Conservation (phyloP, 2,797 vertebrate genomes). For the Poeciliopsis gracilis region DNA sequence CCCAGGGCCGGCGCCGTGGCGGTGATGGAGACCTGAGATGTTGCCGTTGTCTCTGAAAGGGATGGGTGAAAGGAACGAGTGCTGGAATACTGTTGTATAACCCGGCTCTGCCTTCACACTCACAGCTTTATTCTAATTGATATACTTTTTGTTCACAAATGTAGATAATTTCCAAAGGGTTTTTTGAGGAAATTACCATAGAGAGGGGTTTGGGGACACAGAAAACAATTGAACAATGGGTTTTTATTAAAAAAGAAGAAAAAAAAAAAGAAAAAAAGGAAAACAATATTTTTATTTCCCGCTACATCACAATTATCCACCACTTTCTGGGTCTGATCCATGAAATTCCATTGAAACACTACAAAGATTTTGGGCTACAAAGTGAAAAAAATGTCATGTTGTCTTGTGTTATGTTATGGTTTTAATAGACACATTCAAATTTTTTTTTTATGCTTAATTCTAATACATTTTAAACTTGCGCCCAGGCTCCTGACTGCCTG, state of each 20-base stretch:
- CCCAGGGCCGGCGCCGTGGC: slow-evolving; percentile 30
- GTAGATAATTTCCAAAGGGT: neutral
- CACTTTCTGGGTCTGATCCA: neutral
- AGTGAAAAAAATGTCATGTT: neutral
- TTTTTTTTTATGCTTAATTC: too few species aligned
- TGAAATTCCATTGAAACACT: neutral
- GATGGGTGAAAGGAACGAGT: slow-evolving; percentile 6
- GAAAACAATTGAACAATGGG: neutral
- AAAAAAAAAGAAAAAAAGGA: neutral
- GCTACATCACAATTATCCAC: neutral
- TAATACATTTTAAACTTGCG: neutral
- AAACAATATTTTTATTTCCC: neutral
- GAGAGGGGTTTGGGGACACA: neutral
- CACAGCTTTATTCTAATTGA: neutral
- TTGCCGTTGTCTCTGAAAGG: neutral
- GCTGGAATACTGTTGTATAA: neutral
- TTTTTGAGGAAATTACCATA: neutral
- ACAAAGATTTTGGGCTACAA: neutral
- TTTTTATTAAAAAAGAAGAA: neutral
- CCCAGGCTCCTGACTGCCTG: neutral
- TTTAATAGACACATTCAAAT: too few species aligned
- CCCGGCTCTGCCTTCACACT: neutral
- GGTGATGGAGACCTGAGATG: slow-evolving; percentile 26
- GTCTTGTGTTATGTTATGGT: neutral
- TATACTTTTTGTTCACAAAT: neutral